phyloP scores from a whole-genome alignment of 2,888 invertebrate genomes.

The Drosophila setosimentum region DNA sequence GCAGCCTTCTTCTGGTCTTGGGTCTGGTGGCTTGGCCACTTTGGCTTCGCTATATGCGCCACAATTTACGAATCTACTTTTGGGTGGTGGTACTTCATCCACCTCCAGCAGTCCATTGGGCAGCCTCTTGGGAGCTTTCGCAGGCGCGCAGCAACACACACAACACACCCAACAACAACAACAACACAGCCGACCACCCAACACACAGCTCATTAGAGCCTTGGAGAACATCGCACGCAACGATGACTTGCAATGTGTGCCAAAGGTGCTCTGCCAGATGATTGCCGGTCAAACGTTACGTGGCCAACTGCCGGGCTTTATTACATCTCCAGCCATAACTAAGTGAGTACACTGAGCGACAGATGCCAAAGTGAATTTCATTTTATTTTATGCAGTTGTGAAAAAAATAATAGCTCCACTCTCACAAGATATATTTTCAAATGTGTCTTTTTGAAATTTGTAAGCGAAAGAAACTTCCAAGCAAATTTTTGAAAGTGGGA shows the following conservation, averaged over 20 bases:
- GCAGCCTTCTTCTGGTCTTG: conserved; percentile 13
- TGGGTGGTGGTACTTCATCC: conserved; percentile 55
- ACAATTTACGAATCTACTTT: conserved; percentile 83
- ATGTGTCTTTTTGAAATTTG: neutral
- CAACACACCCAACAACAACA: conserved; percentile 28
- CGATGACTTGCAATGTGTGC: conserved; percentile 92
- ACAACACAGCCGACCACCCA: conserved; percentile 71
- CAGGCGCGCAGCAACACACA: conserved; percentile 51
- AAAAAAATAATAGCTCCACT: neutral
- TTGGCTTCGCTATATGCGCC: conserved; percentile 83
- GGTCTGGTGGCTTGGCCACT: conserved; percentile 71
- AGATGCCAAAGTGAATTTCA: neutral
- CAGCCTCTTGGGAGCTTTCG: conserved; percentile 81
- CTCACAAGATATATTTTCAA: neutral
- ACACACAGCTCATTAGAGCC: conserved; percentile 85
- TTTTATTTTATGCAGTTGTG: neutral
- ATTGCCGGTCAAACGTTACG: conserved; percentile 86
- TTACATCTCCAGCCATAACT: conserved; percentile 84
- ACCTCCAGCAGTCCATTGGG: conserved; percentile 74
- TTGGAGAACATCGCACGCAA: conserved; percentile 88
- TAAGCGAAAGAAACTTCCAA: neutral
- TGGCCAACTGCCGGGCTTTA: conserved; percentile 83
- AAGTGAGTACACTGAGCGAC: conserved; percentile 77
- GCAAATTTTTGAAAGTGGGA: neutral
- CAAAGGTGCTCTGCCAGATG: conserved; percentile 92